Conservation (phyloP, 37 sponge, comb jelly and placozoan species). For the Diacarnus erythraeanus region DNA sequence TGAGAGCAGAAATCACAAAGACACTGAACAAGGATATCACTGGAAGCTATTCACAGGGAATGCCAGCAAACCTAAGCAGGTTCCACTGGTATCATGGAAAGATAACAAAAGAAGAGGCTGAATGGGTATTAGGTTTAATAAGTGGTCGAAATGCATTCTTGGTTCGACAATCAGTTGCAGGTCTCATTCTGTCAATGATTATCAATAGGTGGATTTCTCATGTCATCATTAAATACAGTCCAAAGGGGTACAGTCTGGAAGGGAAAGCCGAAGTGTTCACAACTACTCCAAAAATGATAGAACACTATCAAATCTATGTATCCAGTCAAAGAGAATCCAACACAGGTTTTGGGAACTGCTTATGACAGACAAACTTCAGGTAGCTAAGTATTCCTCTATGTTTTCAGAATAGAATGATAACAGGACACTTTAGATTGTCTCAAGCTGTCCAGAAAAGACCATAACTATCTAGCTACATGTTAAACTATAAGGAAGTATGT, state of each 20-base stretch:
- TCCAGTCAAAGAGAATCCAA: too few relatives aligned
- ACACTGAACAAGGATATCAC: too few relatives aligned
- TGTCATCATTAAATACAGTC: background rate
- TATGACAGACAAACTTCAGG: too few relatives aligned
- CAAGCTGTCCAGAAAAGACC: too few relatives aligned
- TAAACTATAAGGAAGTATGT: slow-evolving; percentile 39
- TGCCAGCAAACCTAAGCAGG: background rate
- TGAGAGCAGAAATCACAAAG: too few relatives aligned
- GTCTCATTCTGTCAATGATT: background rate
- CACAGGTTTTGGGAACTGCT: too few relatives aligned
- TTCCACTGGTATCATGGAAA: background rate
- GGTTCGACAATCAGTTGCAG: background rate
- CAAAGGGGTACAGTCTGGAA: background rate
- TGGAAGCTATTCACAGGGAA: background rate
- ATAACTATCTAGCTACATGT: too few relatives aligned
- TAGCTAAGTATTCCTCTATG: too few relatives aligned
- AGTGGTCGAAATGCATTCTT: background rate
- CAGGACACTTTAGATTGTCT: too few relatives aligned
- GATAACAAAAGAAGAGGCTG: background rate
- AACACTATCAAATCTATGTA: background rate
- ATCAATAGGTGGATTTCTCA: background rate
- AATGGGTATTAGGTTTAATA: too few relatives aligned
- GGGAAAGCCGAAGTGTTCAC: background rate
- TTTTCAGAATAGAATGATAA: too few relatives aligned
- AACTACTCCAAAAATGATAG: background rate